A percentile compares a stretch with the other conserved stretches of the same genome.
These are phyloP conservation scores for Eriocheir sinensis DNA, from an alignment of 1,140 invertebrate genomes.

Conservation along the genomic window DNA sequence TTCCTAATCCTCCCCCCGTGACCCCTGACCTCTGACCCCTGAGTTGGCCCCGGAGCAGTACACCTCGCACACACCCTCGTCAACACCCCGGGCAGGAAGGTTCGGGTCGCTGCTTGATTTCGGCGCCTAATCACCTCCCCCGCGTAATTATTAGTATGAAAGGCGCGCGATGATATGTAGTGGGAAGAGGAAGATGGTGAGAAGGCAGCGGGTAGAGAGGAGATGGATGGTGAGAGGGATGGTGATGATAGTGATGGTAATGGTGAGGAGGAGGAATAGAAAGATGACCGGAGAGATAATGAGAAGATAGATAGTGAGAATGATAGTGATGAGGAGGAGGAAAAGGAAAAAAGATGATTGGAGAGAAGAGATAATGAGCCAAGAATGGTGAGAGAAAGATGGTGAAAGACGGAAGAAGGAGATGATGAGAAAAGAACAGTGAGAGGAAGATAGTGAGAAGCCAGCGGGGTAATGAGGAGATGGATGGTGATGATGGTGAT, in stretches of 20 bases:
- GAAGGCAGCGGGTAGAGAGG: too few species aligned
- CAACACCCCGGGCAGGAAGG: neutral
- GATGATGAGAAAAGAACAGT: neutral
- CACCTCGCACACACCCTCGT: neutral
- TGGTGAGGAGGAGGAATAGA: neutral
- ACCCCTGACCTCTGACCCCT: neutral
- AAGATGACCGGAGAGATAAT: neutral
- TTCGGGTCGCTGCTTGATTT: neutral
- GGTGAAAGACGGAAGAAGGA: too few species aligned
- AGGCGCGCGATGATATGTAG: too few species aligned
- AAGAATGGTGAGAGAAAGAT: neutral
- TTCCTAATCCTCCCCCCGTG: too few species aligned
- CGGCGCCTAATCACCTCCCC: too few species aligned
- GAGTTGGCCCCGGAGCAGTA: neutral
- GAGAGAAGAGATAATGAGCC: neutral
- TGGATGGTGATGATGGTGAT: too few species aligned
- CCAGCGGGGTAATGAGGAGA: too few species aligned
- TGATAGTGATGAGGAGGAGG: neutral
- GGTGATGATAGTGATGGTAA: too few species aligned
- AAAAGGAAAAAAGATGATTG: neutral
- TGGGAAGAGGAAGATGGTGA: too few species aligned
- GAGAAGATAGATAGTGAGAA: neutral
- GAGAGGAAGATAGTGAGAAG: too few species aligned
- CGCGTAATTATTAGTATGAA: too few species aligned
- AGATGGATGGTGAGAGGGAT: too few species aligned